Evolutionary conservation across 2,797 vertebrate species (phyloP), one percentile per base, ranked within the genome.

Genomic region (Neosilurus mollespiculum): DNA sequence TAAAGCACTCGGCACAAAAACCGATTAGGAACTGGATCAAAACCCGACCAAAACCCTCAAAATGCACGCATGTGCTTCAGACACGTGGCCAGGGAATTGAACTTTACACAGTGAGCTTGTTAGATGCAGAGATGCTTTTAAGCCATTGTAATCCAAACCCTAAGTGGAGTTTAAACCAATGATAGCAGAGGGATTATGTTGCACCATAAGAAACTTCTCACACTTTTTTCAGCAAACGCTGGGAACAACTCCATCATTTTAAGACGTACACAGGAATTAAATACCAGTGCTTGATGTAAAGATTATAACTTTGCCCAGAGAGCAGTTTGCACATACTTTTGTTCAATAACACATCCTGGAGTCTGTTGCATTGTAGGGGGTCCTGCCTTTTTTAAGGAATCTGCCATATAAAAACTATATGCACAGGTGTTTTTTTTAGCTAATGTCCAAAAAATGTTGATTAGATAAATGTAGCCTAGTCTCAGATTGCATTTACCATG

Each of bases 361-460:
- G 24, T 80, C 78, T 80, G 78, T 20, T 80, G 78, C 78, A 37
- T 37, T 24, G 26, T 80, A 80, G 65, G 78, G 34, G 78, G 78
- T 69, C 78, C 65, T 15, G 26, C 1, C 6, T 11, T 11, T 84
- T 62, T 43, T 61, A n/a, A 62, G 84, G 49, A 89, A 90, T 86
- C 78, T 79, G 80, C 75, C 80, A 81, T 58, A 88, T 90, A 85
- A 88, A 89, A 88, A 64, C 24, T 83, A 83, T 78, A 87, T 73
- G 87, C 87, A 87, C 90, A 92, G 90, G 90, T 93, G 92, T 92
- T 91, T 82, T 20, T 88, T 83, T 84, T 89, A 83, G 83, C 88
- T 91, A 87, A 86, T 81, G 86, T 85, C 70, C 82, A 11, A 88
- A 88, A 89, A 88, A 89, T 90, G 82, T 88, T 88, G 88, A 91